These are phyloP conservation scores for Drosophila kanapiae DNA, from an alignment of 1,140 invertebrate species.

Conservation along the genomic window DNA sequence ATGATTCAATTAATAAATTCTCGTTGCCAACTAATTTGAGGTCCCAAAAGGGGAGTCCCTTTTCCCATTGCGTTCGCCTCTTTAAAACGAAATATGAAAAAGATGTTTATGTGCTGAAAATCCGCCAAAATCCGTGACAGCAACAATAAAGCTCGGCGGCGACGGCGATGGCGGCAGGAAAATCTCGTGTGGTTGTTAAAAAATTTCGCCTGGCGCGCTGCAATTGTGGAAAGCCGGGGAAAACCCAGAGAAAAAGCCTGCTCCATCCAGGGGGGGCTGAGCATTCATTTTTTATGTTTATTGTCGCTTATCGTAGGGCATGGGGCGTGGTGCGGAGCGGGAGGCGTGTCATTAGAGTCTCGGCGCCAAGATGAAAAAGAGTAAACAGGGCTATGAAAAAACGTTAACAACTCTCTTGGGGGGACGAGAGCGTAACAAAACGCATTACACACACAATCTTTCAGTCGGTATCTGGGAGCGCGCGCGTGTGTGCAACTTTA, in stretches of 20 bases:
- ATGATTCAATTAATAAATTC: conserved; percentile 76
- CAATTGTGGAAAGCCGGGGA: conserved; percentile 40
- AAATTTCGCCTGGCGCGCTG: conserved; percentile 54
- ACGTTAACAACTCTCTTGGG: conserved; percentile 83
- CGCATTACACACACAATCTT: conserved; percentile 65
- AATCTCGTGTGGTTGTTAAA: conserved; percentile 72
- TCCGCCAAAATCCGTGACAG: conserved; percentile 55
- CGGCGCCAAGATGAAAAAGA: conserved; percentile 78
- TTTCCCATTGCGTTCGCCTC: not conserved
- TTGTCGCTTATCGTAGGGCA: conserved; percentile 71
- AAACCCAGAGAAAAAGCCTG: conserved; percentile 7
- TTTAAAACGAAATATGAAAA: conserved; percentile 34
- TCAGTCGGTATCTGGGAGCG: conserved; percentile 25
- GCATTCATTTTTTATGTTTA: conserved; percentile 81
- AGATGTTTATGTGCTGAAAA: conserved; percentile 69
- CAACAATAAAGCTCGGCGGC: conserved; percentile 61
- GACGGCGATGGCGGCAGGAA: conserved; percentile 28
- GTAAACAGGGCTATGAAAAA: conserved; percentile 80
- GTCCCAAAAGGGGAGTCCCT: conserved; percentile 22
- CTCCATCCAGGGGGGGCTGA: conserved; percentile 26
- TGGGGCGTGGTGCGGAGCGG: conserved; percentile 15
- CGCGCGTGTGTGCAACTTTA: conserved; percentile 41
- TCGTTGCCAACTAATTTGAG: conserved; percentile 63
- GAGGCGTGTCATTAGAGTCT: conserved; percentile 73
- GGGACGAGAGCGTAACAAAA: conserved; percentile 38